Evolutionary conservation across 2,797 vertebrate genomes (phyloP), one percentile per base, ranked within the genome.

Genomic region (Cirrhinus molitorella): DNA sequence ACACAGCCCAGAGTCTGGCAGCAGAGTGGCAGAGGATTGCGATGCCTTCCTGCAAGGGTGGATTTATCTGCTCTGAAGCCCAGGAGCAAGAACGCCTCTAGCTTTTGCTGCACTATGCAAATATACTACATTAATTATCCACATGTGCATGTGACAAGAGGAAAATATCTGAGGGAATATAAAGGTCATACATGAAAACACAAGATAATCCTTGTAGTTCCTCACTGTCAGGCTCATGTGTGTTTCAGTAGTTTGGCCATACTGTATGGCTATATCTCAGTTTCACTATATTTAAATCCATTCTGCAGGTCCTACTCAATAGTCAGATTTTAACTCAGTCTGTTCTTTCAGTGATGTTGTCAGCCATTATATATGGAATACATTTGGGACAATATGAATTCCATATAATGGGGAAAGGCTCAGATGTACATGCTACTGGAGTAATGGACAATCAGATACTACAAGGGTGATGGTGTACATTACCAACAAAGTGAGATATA

Each of bases 1-100:
- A 72, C 85, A 80, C 88, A 90, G 92, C 91, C 88, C 73, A 77
- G 81, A 86, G 88, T 90, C 83, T 83, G 67, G 83, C 79, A 74
- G 75, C 23, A 65, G 37, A 45, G 37, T 17, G 67, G 5, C 74
- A 37, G 53, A 74, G 57, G 51, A 16, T 59, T 25, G 34, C 37
- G 37, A 10, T 37, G 72, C 76, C 71, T 87, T 76, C 85, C 51
- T 83, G 51, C 40, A 83, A 67, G 51, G 61, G 67, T 77, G 72
- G 47, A 43, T 61, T 53, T 83, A 71, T 55, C 31, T 25, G 51
- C 40, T 47, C 43, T 40, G 34, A 59, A 14, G n/a, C 17, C 19
- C 51, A 37, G 6, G n/a, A 59, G 71, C 55, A 78, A 61, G 31
- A 34, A 49, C 16, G 1, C 55, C 28, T 63, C 19, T 49, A 63